These are phyloP conservation scores for Drosophila nikananu DNA, from an alignment of 1,140 invertebrate species.

Conservation along the genomic window DNA sequence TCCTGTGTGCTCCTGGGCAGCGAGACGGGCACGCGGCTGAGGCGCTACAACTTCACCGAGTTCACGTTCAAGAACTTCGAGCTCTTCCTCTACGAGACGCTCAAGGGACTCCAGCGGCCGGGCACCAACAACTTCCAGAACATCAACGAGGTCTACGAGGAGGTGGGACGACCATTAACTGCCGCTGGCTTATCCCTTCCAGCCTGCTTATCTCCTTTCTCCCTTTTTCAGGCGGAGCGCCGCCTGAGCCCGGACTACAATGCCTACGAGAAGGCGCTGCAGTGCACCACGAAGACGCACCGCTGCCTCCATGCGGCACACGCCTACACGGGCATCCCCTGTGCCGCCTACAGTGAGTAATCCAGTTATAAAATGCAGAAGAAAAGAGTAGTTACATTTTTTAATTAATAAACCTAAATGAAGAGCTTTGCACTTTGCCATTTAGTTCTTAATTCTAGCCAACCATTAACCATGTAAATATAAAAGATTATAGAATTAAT, in stretches of 20 bases:
- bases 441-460: not conserved
- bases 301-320: conserved; percentile 95
- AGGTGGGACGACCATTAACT: conserved; percentile 64
- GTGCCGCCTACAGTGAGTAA: conserved; percentile 92
- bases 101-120: conserved; percentile 91
- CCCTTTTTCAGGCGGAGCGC: conserved; percentile 82
- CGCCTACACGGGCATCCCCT: conserved; percentile 95
- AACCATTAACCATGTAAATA: not conserved
- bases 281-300: conserved; percentile 94
- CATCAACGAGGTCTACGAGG: conserved; percentile 85
- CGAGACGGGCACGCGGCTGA: conserved; percentile 83
- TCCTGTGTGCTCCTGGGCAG: conserved; percentile 90
- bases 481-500: not conserved
- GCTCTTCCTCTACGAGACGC: conserved; percentile 95
- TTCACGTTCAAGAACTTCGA: conserved; percentile 95
- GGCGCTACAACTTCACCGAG: conserved; percentile 90
- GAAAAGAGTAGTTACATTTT: not conserved
- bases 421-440: not conserved
- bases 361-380: not conserved
- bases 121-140: conserved; percentile 86
- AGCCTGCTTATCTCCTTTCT: not conserved
- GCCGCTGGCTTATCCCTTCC: not conserved
- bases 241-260: conserved; percentile 87
- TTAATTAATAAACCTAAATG: not conserved
- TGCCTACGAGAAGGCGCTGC: conserved; percentile 86